These are phyloP conservation scores for Sebastes minor DNA, from an alignment of 2,797 vertebrate species.

Conservation along the genomic window DNA sequence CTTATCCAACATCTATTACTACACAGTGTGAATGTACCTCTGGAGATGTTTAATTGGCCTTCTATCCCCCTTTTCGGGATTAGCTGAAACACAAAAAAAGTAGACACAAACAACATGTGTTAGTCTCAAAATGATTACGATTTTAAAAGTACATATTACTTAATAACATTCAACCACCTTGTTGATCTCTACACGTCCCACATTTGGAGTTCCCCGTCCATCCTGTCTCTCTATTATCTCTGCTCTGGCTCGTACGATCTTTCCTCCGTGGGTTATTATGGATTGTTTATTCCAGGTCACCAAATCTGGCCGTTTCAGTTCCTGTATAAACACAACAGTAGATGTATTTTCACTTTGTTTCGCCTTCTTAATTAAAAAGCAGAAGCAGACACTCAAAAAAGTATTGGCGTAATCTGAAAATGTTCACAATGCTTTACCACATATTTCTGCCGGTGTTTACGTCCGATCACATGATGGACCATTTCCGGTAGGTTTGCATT, in stretches of 20 bases:
- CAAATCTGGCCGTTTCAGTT: conserved; percentile 78
- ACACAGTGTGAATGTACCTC: conserved; percentile 49
- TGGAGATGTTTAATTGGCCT: conserved; percentile 38
- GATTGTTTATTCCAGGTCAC: conserved; percentile 74
- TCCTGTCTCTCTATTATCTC: conserved; percentile 83
- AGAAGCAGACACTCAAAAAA: neutral
- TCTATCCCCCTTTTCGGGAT: conserved; percentile 21
- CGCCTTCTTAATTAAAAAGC: neutral
- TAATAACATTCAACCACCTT: neutral
- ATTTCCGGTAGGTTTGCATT: conserved; percentile 68
- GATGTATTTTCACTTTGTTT: neutral
- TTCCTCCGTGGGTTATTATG: conserved; percentile 68
- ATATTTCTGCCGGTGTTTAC: conserved; percentile 85
- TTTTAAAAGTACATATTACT: neutral
- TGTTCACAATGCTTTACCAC: conserved; percentile 68
- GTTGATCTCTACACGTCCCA: conserved; percentile 31
- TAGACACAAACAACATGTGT: neutral
- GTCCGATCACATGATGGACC: conserved; percentile 81
- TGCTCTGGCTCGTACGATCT: conserved; percentile 78
- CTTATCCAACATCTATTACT: neutral
- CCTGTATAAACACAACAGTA: conserved; percentile 57
- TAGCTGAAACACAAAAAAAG: conserved; percentile 49
- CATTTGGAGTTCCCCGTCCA: conserved; percentile 78
- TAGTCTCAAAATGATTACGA: neutral
- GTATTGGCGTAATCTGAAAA: neutral